phyloP scores from a whole-genome alignment of 2,888 invertebrate species.

The Eugnorisma glareosa region DNA sequence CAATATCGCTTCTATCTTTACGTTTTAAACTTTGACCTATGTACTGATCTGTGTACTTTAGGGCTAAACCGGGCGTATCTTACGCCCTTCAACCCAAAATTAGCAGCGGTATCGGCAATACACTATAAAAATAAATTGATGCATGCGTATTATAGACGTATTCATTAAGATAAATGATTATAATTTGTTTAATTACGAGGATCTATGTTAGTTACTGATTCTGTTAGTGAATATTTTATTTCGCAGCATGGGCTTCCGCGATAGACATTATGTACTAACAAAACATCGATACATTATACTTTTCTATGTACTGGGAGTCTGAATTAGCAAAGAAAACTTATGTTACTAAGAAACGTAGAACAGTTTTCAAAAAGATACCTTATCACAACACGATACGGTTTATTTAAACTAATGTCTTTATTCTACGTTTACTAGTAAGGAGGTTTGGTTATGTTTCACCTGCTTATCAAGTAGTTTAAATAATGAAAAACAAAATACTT shows the following conservation, averaged over 20 bases:
- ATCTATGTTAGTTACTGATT: slow-evolving; percentile 42
- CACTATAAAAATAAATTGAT: slow-evolving; percentile 8
- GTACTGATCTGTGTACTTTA: neutral
- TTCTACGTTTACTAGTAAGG: neutral
- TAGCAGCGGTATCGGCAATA: slow-evolving; percentile 15
- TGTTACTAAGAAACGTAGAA: neutral
- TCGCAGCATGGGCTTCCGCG: slow-evolving; percentile 82
- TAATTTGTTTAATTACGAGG: slow-evolving; percentile 22
- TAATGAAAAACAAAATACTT: neutral
- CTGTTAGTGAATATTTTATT: slow-evolving; percentile 63
- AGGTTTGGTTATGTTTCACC: neutral
- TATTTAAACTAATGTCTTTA: neutral
- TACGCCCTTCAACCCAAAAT: neutral
- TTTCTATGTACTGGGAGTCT: slow-evolving; percentile 55
- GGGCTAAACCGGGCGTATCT: neutral
- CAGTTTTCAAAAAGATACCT: slow-evolving; percentile 1
- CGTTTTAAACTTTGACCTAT: neutral
- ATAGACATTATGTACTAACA: slow-evolving; percentile 71
- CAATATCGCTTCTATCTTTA: slow-evolving; percentile 18
- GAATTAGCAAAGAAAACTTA: slow-evolving; percentile 14
- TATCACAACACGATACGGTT: neutral
- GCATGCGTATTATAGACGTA: slow-evolving; percentile 48
- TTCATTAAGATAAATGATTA: slow-evolving; percentile 4
- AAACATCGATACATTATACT: slow-evolving; percentile 56
- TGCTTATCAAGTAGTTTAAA: neutral